Evolutionary conservation across 2,797 vertebrate genomes (phyloP).

Genomic region (Botia almorhae): DNA sequence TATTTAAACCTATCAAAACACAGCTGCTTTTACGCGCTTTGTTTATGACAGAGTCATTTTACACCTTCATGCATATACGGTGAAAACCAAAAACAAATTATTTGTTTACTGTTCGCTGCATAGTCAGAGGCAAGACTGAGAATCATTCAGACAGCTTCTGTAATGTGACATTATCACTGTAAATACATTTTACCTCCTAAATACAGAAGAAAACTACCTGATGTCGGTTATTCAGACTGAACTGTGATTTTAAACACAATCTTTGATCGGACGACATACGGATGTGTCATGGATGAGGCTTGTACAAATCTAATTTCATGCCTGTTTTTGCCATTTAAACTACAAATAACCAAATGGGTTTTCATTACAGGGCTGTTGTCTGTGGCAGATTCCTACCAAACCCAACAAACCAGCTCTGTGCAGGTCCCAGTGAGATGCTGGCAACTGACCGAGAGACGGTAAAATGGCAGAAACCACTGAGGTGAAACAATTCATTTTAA

Average conservation of each 20-base stretch:
- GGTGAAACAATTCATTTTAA: constrained; percentile 33
- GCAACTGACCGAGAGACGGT: constrained; percentile 30
- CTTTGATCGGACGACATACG: not conserved
- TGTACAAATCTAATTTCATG: not conserved
- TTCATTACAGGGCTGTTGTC: too few relatives aligned
- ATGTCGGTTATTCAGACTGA: too few relatives aligned
- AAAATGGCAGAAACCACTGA: constrained; percentile 29
- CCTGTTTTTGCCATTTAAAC: not conserved
- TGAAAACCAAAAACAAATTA: too few relatives aligned
- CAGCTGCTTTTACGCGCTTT: too few relatives aligned
- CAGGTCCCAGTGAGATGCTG: constrained; percentile 9
- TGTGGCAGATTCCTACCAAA: too few relatives aligned
- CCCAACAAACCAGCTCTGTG: not conserved
- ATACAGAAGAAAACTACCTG: not conserved
- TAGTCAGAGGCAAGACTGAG: too few relatives aligned
- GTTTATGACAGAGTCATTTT: too few relatives aligned
- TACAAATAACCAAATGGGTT: too few relatives aligned
- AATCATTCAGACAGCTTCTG: not conserved
- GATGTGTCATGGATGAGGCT: not conserved
- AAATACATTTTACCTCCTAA: not conserved
- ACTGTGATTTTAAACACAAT: not conserved
- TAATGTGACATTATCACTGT: not conserved
- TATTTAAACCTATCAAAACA: too few relatives aligned
- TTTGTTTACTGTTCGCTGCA: too few relatives aligned
- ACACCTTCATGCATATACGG: too few relatives aligned